Evolutionary conservation across 2,888 invertebrate species (phyloP).

Genomic region (Caenorhabditis sp.): DNA sequence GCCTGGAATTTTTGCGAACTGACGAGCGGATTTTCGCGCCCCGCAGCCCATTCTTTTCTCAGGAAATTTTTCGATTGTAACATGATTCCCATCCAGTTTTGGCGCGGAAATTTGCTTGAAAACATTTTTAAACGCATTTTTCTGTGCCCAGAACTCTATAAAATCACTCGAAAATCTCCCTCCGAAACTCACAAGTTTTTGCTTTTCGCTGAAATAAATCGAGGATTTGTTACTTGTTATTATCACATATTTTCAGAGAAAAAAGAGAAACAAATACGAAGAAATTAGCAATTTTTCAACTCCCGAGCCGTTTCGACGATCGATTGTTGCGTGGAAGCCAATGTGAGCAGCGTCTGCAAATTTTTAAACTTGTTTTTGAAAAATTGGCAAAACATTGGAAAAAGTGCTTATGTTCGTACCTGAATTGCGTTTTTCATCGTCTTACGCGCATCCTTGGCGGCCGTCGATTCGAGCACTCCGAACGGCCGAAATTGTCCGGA

Average conservation of each 20-base stretch:
- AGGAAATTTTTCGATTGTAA: neutral
- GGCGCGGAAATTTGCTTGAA: neutral
- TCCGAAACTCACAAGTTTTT: conserved; percentile 4
- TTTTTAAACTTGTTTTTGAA: neutral
- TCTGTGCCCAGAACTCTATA: neutral
- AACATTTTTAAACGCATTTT: neutral
- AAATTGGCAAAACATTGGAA: neutral
- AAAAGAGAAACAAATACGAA: no score
- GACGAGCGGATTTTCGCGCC: no score
- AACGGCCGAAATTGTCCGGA: conserved; percentile 57
- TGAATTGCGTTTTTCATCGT: conserved; percentile 36
- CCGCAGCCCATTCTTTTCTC: conserved; percentile 12
- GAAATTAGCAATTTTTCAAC: conserved; percentile 2
- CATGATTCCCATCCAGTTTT: neutral
- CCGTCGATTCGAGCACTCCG: conserved; percentile 57
- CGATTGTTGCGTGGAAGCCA: conserved; percentile 27
- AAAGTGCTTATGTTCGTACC: conserved; percentile 11
- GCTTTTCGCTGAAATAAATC: conserved; percentile 47
- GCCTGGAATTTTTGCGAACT: no score
- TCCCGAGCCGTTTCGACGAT: conserved; percentile 23
- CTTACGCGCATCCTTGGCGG: conserved; percentile 57
- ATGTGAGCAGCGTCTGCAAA: conserved; percentile 28
- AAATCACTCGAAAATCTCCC: neutral
- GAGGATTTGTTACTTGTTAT: conserved; percentile 25
- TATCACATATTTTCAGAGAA: neutral